A percentile compares a stretch with the other conserved stretches of the same genome.
Conservation (phyloP, 2,888 invertebrate species). For the Chironomus riparius region DNA sequence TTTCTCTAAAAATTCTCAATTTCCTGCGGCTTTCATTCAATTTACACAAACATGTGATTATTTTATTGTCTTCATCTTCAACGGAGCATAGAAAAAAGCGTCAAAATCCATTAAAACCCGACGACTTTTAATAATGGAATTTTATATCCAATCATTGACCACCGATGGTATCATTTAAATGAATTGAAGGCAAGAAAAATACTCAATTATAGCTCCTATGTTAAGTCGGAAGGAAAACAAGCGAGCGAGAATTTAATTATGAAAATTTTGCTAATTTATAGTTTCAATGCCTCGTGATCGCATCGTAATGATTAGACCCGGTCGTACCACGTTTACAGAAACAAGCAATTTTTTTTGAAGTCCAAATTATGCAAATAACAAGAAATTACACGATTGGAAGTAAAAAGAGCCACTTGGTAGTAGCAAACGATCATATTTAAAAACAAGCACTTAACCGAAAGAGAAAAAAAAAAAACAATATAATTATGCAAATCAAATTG, state of each 20-base stretch:
- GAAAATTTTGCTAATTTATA: conserved; percentile 8
- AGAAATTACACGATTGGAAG: conserved; percentile 1
- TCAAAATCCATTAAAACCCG: too few relatives aligned
- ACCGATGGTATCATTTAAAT: neutral
- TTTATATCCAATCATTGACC: too few relatives aligned
- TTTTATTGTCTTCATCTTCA: too few relatives aligned
- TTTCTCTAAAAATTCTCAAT: too few relatives aligned
- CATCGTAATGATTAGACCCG: neutral
- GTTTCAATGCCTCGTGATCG: conserved; percentile 4
- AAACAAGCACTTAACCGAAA: conserved; percentile 17
- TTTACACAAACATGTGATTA: neutral
- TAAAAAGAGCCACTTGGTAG: conserved; percentile 5
- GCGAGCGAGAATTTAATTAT: neutral
- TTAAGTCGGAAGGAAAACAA: neutral
- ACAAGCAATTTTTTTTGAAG: neutral
- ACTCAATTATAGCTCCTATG: neutral
- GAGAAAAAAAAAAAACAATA: conserved; percentile 12
- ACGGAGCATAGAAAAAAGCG: too few relatives aligned
- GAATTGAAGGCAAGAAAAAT: neutral
- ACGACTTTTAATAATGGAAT: too few relatives aligned
- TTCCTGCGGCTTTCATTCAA: neutral
- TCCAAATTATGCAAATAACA: neutral
- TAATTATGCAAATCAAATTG: conserved; percentile 24
- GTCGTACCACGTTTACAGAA: neutral
- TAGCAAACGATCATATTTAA: conserved; percentile 20